Conservation (phyloP, 2,888 invertebrate genomes). For the Microctonus aethiopoides region DNA sequence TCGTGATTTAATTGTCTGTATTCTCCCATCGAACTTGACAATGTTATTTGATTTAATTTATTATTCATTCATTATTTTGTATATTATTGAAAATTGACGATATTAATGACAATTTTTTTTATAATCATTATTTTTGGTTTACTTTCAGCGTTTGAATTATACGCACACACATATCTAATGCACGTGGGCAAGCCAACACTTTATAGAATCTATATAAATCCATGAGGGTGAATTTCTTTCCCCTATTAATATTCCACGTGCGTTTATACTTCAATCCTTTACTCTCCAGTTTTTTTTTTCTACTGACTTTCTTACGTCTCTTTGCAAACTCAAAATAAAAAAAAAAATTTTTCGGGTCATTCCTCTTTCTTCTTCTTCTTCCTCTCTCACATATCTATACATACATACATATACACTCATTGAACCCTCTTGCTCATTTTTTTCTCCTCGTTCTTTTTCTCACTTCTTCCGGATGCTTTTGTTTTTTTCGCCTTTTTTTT, state of each 20-base stretch:
- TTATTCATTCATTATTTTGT: not conserved
- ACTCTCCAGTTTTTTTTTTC: slow-evolving; percentile 4
- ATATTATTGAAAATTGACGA: too few relatives aligned
- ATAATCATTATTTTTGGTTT: not conserved
- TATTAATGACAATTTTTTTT: not conserved
- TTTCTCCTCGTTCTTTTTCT: slow-evolving; percentile 22
- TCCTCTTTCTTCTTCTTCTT: slow-evolving; percentile 58
- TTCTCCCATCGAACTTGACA: slow-evolving; percentile 1
- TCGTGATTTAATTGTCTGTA: not conserved
- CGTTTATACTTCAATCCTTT: slow-evolving; percentile 36
- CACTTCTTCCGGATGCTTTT: slow-evolving; percentile 11
- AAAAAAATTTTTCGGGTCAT: slow-evolving; percentile 25
- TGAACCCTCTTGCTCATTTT: slow-evolving; percentile 16
- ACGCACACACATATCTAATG: not conserved
- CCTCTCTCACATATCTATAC: slow-evolving; percentile 63
- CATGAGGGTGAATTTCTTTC: slow-evolving; percentile 13
- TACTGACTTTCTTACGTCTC: slow-evolving; percentile 31
- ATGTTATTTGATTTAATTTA: slow-evolving; percentile 24
- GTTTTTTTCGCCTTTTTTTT: slow-evolving; percentile 29
- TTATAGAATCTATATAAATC: slow-evolving; percentile 36
- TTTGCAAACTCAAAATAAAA: slow-evolving; percentile 19
- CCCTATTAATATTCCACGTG: slow-evolving; percentile 41
- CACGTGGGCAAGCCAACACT: not conserved
- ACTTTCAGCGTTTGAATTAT: slow-evolving; percentile 29
- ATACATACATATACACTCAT: slow-evolving; percentile 61